These are phyloP conservation scores for Plagiodera versicolora DNA, from an alignment of 2,888 invertebrate species.

Conservation along the genomic window DNA sequence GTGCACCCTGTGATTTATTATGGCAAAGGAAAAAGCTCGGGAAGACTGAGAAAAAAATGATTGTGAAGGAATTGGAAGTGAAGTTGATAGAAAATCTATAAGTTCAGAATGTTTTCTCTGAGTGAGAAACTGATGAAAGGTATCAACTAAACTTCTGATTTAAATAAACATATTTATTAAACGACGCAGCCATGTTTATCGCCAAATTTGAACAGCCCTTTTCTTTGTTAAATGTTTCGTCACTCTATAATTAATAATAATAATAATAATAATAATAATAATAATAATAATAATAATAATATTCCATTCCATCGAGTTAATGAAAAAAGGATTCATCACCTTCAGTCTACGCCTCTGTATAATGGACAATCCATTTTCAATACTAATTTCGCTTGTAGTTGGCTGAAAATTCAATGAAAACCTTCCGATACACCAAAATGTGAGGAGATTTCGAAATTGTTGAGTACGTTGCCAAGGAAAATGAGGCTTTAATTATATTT, in stretches of 20 bases:
- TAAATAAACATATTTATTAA: no score
- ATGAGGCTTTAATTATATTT: conserved; percentile 41
- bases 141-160: no score
- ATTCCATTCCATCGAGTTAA: no score
- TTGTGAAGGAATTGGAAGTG: background rate
- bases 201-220: no score
- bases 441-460: conserved; percentile 17
- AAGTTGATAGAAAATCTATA: background rate
- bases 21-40: background rate
- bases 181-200: no score
- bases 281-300: no score
- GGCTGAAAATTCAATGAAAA: conserved; percentile 17
- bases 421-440: conserved; percentile 13
- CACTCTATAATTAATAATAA: no score
- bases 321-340: background rate
- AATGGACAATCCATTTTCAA: background rate
- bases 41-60: background rate
- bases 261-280: no score
- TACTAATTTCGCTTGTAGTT: background rate
- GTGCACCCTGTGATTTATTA: conserved; percentile 1
- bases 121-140: no score
- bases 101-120: no score
- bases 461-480: conserved; percentile 32
- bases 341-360: background rate
- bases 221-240: no score